Evolutionary conservation across 2,113 vertebrate genomes (phyloP).

Genomic region (Saguinus midas): DNA sequence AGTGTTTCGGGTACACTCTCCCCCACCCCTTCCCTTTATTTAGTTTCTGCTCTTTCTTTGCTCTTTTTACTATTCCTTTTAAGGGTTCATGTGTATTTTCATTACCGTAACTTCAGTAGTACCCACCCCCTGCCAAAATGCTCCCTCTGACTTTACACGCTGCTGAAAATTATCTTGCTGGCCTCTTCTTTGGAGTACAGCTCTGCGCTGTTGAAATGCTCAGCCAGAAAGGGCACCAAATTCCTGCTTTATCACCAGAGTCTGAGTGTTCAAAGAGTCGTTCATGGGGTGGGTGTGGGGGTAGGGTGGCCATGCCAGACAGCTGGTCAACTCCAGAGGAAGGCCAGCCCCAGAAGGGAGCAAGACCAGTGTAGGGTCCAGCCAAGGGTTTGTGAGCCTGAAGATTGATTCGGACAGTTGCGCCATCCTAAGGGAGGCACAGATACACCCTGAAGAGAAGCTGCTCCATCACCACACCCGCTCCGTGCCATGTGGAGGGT

Average conservation of each 20-base stretch:
- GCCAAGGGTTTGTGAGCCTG: neutral
- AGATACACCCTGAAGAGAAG: neutral
- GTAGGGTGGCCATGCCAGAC: neutral
- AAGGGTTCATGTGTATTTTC: neutral
- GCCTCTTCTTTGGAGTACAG: neutral
- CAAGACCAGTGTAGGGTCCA: neutral
- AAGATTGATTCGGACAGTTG: neutral
- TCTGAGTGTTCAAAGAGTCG: neutral
- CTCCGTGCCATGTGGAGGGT: rapidly evolving
- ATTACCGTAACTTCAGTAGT: neutral
- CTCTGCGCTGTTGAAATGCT: neutral
- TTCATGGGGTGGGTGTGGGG: neutral
- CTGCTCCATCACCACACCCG: rapidly evolving
- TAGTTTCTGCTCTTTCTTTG: neutral
- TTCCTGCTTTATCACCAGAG: neutral
- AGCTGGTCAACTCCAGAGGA: neutral
- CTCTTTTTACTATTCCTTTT: neutral
- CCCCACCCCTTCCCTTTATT: neutral
- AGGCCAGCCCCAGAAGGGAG: too few relatives aligned
- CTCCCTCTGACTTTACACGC: neutral
- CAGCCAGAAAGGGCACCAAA: neutral
- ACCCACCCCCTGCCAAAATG: neutral
- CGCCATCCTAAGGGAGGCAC: rapidly evolving
- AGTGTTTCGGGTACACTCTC: neutral
- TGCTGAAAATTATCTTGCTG: rapidly evolving